Percentiles rank a stretch among this genome's conserved stretches.
phyloP scores from a whole-genome alignment of 2,888 invertebrate species.

The Cerastis leucographa region DNA sequence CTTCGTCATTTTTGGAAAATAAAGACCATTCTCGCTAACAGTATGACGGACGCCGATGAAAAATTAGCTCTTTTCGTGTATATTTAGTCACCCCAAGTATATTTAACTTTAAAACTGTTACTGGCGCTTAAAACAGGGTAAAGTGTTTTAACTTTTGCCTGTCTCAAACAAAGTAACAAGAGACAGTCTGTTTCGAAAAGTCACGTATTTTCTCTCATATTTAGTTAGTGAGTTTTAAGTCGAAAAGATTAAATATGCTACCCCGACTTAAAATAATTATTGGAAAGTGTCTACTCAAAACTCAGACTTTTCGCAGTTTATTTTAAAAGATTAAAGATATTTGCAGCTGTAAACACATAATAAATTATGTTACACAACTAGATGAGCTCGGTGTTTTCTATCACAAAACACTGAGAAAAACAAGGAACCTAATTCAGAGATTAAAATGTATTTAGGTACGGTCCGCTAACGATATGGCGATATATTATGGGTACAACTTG shows the following conservation, averaged over 20 bases:
- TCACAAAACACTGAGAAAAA: too few species aligned
- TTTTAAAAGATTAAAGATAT: neutral
- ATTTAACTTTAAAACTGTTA: slow-evolving; percentile 39
- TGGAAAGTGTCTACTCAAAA: neutral
- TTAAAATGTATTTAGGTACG: neutral
- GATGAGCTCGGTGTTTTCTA: too few species aligned
- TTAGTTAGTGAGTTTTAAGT: neutral
- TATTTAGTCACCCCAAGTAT: slow-evolving; percentile 32
- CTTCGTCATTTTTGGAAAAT: neutral
- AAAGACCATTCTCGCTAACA: slow-evolving; percentile 30
- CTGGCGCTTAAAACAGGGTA: slow-evolving; percentile 1
- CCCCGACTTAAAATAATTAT: neutral
- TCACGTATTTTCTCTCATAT: neutral
- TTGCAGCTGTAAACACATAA: too few species aligned
- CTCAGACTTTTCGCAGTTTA: neutral
- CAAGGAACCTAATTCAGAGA: neutral
- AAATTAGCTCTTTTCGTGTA: slow-evolving; percentile 34
- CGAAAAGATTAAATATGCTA: neutral
- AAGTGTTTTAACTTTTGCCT: slow-evolving; percentile 15
- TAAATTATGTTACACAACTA: too few species aligned
- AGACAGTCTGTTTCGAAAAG: slow-evolving; percentile 1
- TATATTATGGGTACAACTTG: too few species aligned
- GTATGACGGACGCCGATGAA: slow-evolving; percentile 19
- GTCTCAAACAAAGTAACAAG: slow-evolving; percentile 2
- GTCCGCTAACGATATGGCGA: too few species aligned